Conservation (phyloP, 1,140 invertebrate genomes). For the Cryptotermes secundus region DNA sequence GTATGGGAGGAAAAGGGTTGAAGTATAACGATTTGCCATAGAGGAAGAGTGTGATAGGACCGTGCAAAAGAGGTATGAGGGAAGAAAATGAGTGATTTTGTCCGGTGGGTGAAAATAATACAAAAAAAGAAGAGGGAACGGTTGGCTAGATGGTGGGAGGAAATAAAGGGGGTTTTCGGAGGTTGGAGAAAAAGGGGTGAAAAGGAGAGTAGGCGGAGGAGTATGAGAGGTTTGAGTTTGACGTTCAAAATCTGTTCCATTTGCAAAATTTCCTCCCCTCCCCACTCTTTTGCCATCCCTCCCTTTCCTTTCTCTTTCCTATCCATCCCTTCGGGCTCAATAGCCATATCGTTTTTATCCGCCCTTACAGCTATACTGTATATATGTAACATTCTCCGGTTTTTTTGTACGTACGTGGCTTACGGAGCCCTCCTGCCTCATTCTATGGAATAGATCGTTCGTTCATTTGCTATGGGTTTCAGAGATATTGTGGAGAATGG, state of each 20-base stretch:
- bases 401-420: conserved; percentile 24
- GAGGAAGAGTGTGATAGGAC: conserved; percentile 22
- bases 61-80: conserved; percentile 2
- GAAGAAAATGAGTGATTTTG: conserved; percentile 35
- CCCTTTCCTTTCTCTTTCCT: conserved; percentile 23
- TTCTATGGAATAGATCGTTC: conserved; percentile 31
- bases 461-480: conserved; percentile 30
- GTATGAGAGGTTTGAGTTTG: conserved; percentile 29
- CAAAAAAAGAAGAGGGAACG: conserved; percentile 21
- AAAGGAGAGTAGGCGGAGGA: conserved; percentile 2
- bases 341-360: conserved; percentile 32
- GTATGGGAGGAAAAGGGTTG: conserved; percentile 4
- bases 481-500: conserved; percentile 32
- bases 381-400: conserved; percentile 26
- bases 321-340: conserved; percentile 31
- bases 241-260: conserved; percentile 36
- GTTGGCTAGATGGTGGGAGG: neutral
- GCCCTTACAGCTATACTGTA: conserved; percentile 26
- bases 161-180: neutral
- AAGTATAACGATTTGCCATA: conserved; percentile 16
- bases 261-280: conserved; percentile 33
- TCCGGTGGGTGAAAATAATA: conserved; percentile 31
- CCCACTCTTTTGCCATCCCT: conserved; percentile 25
- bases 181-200: neutral
- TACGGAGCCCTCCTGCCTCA: conserved; percentile 2